These are phyloP conservation scores for Petromus typicus DNA, from an alignment of 2,113 vertebrate species.

Conservation along the genomic window DNA sequence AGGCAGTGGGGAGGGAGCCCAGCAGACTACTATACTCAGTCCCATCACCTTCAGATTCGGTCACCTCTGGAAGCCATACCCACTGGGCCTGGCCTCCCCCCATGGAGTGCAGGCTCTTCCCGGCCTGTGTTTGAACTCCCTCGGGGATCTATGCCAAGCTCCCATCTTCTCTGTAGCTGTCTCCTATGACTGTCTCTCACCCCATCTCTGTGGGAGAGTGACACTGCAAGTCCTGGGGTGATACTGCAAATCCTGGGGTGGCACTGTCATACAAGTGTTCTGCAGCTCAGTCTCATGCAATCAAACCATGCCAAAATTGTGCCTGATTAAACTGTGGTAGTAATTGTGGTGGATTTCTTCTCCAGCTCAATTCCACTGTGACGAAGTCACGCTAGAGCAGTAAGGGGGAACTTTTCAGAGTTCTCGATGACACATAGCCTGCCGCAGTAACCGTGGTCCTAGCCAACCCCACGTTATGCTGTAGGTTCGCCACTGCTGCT, in stretches of 20 bases:
- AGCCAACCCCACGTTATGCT: too few relatives aligned
- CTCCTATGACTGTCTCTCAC: background rate
- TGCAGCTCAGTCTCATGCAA: background rate
- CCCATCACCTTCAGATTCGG: background rate
- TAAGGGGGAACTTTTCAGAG: background rate
- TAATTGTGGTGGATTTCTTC: background rate
- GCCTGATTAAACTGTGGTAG: background rate
- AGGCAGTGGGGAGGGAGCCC: background rate
- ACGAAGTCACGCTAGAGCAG: background rate
- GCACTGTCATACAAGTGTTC: background rate
- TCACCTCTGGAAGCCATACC: background rate
- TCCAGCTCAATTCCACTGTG: background rate
- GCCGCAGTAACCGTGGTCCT: background rate
- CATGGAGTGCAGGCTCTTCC: background rate
- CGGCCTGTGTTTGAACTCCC: background rate
- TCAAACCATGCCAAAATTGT: background rate
- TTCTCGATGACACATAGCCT: background rate
- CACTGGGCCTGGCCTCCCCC: background rate
- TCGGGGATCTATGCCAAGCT: background rate
- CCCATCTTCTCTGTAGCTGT: background rate
- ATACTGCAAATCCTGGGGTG: background rate
- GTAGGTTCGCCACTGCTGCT: background rate
- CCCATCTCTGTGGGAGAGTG: background rate
- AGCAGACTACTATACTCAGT: background rate
- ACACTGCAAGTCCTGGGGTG: too few relatives aligned